phyloP scores from a whole-genome alignment of 2,797 vertebrate species.

The Urophycis tenuis region DNA sequence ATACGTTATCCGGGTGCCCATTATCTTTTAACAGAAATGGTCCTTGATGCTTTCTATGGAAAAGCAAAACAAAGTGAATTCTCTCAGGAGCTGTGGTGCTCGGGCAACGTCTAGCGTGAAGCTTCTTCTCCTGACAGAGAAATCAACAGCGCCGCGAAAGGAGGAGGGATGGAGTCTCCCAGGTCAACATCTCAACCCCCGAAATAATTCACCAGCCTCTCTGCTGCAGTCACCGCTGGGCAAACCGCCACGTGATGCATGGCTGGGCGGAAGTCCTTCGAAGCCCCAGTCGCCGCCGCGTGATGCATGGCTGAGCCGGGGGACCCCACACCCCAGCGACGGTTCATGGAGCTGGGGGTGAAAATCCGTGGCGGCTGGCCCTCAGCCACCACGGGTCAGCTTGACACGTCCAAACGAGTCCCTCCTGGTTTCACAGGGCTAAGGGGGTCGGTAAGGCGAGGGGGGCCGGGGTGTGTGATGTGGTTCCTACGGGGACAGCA shows the following conservation, averaged over 20 bases:
- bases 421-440: conserved; percentile 37
- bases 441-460: conserved; percentile 30
- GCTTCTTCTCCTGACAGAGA: neutral
- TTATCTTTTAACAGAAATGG: neutral
- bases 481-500: conserved; percentile 52
- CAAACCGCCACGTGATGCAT: no score
- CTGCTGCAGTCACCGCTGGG: no score
- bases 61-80: neutral
- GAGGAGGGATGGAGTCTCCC: neutral
- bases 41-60: neutral
- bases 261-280: no score
- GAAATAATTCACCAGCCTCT: no score
- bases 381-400: conserved; percentile 53
- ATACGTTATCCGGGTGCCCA: neutral
- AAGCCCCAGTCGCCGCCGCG: no score
- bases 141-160: neutral
- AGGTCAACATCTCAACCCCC: neutral
- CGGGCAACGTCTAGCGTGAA: neutral
- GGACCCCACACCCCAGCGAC: no score
- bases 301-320: no score
- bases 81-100: neutral
- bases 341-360: neutral
- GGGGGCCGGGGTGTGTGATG: conserved; percentile 53
- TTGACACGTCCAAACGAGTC: conserved; percentile 56
- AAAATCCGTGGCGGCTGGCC: conserved; percentile 51